These are phyloP conservation scores for Engystomops pustulosus DNA, from an alignment of 2,113 vertebrate species.

Conservation along the genomic window DNA sequence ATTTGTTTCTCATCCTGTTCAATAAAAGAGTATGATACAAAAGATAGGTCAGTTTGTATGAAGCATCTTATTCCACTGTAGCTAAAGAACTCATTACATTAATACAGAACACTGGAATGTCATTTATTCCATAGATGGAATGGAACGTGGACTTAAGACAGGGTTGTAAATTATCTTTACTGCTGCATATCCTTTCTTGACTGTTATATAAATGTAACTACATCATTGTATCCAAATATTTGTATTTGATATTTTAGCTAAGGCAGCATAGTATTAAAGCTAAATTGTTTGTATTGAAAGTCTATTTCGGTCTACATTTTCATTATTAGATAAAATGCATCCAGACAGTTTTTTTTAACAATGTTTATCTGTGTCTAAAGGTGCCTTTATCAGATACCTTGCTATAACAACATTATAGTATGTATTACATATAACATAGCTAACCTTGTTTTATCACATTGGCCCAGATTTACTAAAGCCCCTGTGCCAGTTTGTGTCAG, in stretches of 20 bases:
- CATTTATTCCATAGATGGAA: neutral
- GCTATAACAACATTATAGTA: too few relatives aligned
- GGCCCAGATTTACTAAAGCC: too few relatives aligned
- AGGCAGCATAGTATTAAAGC: neutral
- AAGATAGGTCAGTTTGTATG: too few relatives aligned
- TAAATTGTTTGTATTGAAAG: neutral
- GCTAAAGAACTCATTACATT: too few relatives aligned
- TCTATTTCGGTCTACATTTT: slow-evolving; percentile 20
- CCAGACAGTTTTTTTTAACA: slow-evolving; percentile 14
- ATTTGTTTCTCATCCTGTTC: too few relatives aligned
- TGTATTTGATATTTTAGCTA: neutral
- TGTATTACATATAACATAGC: neutral
- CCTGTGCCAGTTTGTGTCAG: too few relatives aligned
- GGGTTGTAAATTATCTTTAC: neutral
- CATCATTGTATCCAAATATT: slow-evolving; percentile 15
- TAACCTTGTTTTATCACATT: neutral
- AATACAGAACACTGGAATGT: neutral
- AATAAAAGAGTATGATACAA: too few relatives aligned
- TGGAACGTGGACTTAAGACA: neutral
- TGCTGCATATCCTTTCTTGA: slow-evolving; percentile 19
- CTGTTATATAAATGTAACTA: neutral
- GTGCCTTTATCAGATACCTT: neutral
- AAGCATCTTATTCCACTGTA: too few relatives aligned
- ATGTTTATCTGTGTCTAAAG: neutral
- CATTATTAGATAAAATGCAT: slow-evolving; percentile 37